These are phyloP conservation scores for Germaria angustata DNA, from an alignment of 2,888 invertebrate genomes.

Conservation along the genomic window DNA sequence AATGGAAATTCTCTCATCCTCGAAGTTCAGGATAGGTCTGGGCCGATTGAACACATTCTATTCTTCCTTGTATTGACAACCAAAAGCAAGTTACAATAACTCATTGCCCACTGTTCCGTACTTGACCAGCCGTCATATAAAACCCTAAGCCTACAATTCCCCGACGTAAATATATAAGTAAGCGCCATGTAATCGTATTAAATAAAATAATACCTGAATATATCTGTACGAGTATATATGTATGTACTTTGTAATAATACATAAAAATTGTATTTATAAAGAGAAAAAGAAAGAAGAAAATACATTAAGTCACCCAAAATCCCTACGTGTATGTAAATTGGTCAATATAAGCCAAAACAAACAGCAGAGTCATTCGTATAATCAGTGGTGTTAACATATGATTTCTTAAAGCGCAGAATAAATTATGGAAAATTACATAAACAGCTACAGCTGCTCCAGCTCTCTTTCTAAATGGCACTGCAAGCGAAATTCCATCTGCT, in stretches of 20 bases:
- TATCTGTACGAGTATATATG: not conserved
- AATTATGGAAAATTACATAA: too few species aligned
- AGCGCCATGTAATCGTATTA: conserved; percentile 61
- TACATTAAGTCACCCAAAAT: conserved; percentile 48
- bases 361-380: conserved; percentile 24
- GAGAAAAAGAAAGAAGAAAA: not conserved
- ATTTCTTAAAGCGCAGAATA: not conserved
- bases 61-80: too few species aligned
- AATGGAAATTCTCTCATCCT: too few species aligned
- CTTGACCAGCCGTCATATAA: not conserved
- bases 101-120: not conserved
- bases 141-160: not conserved
- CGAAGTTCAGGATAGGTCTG: too few species aligned
- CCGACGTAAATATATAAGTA: conserved; percentile 4
- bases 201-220: conserved; percentile 55
- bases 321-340: conserved; percentile 50
- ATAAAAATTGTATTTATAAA: conserved; percentile 24
- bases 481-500: too few species aligned
- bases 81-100: too few species aligned
- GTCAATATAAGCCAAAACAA: conserved; percentile 53
- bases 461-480: too few species aligned
- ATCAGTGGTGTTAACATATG: conserved; percentile 23
- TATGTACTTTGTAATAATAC: conserved; percentile 3
- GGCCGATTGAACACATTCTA: too few species aligned
- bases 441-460: too few species aligned